A percentile compares a stretch with the other conserved stretches of the same genome.
Conservation (phyloP, 2,888 invertebrate genomes). For the Tholera decimalis region DNA sequence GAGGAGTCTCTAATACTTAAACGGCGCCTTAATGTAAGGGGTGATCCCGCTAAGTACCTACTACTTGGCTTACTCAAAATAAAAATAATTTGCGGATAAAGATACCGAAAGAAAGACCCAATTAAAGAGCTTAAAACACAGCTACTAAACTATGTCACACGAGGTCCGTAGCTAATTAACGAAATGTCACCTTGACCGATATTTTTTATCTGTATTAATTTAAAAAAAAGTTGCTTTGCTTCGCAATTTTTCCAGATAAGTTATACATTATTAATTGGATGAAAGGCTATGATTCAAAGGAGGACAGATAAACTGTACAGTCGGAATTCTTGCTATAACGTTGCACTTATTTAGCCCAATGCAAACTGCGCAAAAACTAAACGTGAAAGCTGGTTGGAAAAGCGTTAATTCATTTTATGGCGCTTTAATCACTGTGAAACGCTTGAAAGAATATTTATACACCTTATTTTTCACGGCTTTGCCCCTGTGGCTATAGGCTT, state of each 20-base stretch:
- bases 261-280: slow-evolving; percentile 75
- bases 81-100: too few relatives aligned
- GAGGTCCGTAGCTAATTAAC: slow-evolving; percentile 2
- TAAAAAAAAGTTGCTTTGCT: slow-evolving; percentile 13
- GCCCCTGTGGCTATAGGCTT: neutral
- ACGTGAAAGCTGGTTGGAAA: slow-evolving; percentile 65
- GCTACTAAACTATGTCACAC: slow-evolving; percentile 19
- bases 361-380: slow-evolving; percentile 63
- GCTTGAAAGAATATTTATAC: neutral
- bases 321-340: slow-evolving; percentile 66
- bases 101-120: neutral
- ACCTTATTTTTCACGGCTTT: neutral
- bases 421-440: slow-evolving; percentile 29
- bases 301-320: slow-evolving; percentile 53
- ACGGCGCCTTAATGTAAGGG: too few relatives aligned
- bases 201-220: slow-evolving; percentile 37
- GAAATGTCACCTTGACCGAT: slow-evolving; percentile 43
- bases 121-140: neutral
- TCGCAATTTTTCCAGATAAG: slow-evolving; percentile 59
- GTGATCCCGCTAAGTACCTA: too few relatives aligned
- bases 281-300: slow-evolving; percentile 64
- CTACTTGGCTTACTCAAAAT: too few relatives aligned
- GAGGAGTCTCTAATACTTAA: too few relatives aligned
- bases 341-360: slow-evolving; percentile 60
- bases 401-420: slow-evolving; percentile 44